Base-by-base conservation (phyloP, 2,797 vertebrate species). In the Amblyopsis hoosieri region DNA sequence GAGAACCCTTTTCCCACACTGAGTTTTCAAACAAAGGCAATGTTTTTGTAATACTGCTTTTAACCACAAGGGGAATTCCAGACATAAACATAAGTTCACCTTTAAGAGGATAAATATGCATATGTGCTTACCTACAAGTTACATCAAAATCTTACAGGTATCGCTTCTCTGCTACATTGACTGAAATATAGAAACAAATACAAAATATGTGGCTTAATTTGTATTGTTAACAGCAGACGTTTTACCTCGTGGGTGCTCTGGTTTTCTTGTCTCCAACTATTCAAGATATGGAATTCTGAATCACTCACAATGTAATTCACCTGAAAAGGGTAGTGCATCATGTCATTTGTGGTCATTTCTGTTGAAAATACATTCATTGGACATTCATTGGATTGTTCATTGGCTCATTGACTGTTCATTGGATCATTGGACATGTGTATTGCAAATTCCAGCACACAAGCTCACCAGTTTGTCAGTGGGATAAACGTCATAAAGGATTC, bases 241-340 rank as follows among this genome's bases (percentile, higher is more conserved):
- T 37, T 80, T 93, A 99, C 98, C 94, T 98, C 96, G 48, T 97
- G 97, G 66, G 97, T 94, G 80, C 94, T 98, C 87, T 99, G 98
- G 78, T 95, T 93, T 86, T 97, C 96, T 53, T 94, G 95, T 79
- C 91, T 96, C 98, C 98, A 99, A 52, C 89, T 96, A 84, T 99
- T 99, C 82, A 99, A 87, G 77, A 96, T 93, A 78, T 97, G 97
- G 83, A 97, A 96, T 78, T 97, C 95, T 55, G 97, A 99, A 82
- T 99, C 97, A 77, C 97, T 99, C 47, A 99, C 97, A 66, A 98
- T 95, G 85, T 98, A 99, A 86, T 98, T 99, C 49, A 98, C 90
- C 98, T 99, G 72, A 45, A 67, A 78, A 49, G 50, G 29, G 14
- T 10, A 13, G 6, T 2, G 66, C 12, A 72, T 42, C 50, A 17